Conservation (phyloP, 2,797 vertebrate species). For the Rhinichthys osculus region DNA sequence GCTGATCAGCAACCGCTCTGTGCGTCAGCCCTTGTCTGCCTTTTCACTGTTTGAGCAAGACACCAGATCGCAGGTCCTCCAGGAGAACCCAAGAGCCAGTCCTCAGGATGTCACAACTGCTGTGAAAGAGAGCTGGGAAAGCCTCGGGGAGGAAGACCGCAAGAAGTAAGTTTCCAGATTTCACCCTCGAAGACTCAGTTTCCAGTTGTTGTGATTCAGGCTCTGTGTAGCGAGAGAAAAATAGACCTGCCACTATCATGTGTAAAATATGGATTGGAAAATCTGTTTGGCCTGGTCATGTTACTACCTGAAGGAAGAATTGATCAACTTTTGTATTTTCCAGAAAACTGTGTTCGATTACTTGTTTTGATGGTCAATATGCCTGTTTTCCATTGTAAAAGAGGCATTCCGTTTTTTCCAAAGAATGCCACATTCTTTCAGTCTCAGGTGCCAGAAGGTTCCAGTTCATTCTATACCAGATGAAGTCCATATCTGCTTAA, state of each 20-base stretch:
- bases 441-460: slow-evolving; percentile 29
- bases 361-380: slow-evolving; percentile 62
- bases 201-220: slow-evolving; percentile 80
- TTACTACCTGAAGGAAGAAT: slow-evolving; percentile 59
- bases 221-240: slow-evolving; percentile 62
- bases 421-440: slow-evolving; percentile 59
- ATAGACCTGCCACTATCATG: slow-evolving; percentile 70
- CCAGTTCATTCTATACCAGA: slow-evolving; percentile 34
- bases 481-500: background rate
- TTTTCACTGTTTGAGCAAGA: slow-evolving; percentile 86
- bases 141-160: slow-evolving; percentile 85
- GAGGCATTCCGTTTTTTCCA: slow-evolving; percentile 63
- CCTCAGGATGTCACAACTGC: slow-evolving; percentile 82
- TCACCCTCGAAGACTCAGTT: slow-evolving; percentile 75
- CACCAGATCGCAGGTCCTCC: slow-evolving; percentile 78
- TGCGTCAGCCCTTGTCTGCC: slow-evolving; percentile 86
- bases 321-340: slow-evolving; percentile 71
- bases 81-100: slow-evolving; percentile 82
- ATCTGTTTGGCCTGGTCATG: slow-evolving; percentile 64
- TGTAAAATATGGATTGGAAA: slow-evolving; percentile 75
- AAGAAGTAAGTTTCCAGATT: slow-evolving; percentile 90
- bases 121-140: slow-evolving; percentile 88
- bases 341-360: slow-evolving; percentile 66
- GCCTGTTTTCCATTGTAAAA: slow-evolving; percentile 69
- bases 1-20: slow-evolving; percentile 84